phyloP scores from a whole-genome alignment of 2,113 vertebrate genomes.

The Nanorana parkeri region DNA sequence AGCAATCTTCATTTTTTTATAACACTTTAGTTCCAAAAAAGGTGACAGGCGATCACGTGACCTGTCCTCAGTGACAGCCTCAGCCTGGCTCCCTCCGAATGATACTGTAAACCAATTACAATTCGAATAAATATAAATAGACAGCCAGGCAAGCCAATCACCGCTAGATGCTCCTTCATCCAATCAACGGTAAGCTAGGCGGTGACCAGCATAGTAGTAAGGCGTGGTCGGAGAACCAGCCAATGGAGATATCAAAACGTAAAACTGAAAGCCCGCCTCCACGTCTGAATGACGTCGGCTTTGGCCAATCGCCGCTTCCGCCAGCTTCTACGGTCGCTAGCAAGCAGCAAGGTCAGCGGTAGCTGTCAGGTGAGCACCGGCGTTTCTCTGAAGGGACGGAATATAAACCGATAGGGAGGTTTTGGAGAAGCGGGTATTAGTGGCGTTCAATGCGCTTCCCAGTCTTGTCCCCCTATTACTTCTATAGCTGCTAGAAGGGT shows the following conservation, averaged over 20 bases:
- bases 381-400: background rate
- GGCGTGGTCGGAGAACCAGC: background rate
- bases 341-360: slow-evolving; percentile 25
- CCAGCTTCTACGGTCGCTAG: background rate
- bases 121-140: background rate
- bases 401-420: background rate
- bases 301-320: background rate
- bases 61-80: too few relatives aligned
- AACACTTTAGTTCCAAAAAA: too few relatives aligned
- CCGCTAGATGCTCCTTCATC: background rate
- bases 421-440: too few relatives aligned
- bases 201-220: background rate
- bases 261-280: background rate
- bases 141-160: background rate
- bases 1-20: too few relatives aligned
- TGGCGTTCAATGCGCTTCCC: too few relatives aligned
- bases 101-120: background rate
- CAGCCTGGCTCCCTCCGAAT: too few relatives aligned
- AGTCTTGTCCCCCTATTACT: too few relatives aligned
- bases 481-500: background rate
- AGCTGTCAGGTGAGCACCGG: slow-evolving; percentile 13
- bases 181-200: background rate
- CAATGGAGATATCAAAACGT: background rate
- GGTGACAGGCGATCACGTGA: too few relatives aligned
- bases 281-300: background rate